Base-by-base conservation (phyloP, 2,113 vertebrate species). In the Pipra filicauda region DNA sequence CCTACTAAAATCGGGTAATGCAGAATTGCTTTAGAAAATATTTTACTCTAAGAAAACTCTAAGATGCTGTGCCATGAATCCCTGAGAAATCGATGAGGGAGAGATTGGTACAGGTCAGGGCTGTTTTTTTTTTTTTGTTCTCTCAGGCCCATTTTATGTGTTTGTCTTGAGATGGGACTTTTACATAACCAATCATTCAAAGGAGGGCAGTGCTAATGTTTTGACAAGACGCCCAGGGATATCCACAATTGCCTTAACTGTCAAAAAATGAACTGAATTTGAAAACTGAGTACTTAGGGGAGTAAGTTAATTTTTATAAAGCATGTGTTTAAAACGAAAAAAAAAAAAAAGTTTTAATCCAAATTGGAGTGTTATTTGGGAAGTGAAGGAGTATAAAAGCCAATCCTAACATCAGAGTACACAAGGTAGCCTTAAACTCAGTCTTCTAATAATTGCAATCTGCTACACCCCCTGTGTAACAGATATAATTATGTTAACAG, bases 401-500 rank as follows among this genome's bases (percentile, higher is more conserved):
- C 80, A 69, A 51, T 92, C 43, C 71, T 88, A 93, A 92, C 73
- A 85, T 87, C 81, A 87, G 76, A 95, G 80, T 81, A 94, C 64
- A 94, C 88, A 82, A 39, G 49, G 39, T 94, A 94, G 88, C 80
- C 86, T 91, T 91, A 88, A 95, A 96, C 88, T 95, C 91, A 90
- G 93, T 80, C 89, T 96, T 97, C 93, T 96, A 96, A 97, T 98
- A 98, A 98, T 96, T 97, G 89, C 97, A 98, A 95, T 97, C 96
- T 97, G 66, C 82, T 97, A 92, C 96, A 89, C 85, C 81, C 91
- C 89, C 82, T 97, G 70, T 93, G 95, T 96, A 97, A 97, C 94
- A 96, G 88, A 98, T 95, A 97, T 95, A 98, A 98, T 97, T 97
- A 97, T 88, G 92, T 91, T 97, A 98, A 98, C 91, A 97, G 96